Base-by-base conservation (phyloP, 2,888 invertebrate genomes). In the Drosophila pegasa region DNA sequence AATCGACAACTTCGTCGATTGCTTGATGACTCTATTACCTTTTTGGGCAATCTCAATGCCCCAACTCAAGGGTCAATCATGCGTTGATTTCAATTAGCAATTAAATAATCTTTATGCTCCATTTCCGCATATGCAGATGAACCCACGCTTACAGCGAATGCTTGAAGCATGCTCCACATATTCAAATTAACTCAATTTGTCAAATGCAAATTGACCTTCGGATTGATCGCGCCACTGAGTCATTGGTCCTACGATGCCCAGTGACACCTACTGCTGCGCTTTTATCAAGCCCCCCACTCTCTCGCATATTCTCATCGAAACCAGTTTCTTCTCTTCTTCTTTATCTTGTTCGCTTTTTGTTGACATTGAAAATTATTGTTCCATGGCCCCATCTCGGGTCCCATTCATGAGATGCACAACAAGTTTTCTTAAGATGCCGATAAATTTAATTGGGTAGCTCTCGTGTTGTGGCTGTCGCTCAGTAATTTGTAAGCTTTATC, bases 101-200 rank as follows among this genome's bases (percentile, higher is more conserved):
- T 76, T 60, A 65, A 48, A 64, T 61, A 16, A 45, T 41, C 62
- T 62, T 51, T 56, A 65, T 56, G 61, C 55, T 63, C 51, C 8
- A 65, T 64, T 75, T 78, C 75, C 79, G 62, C 60, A 60, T 67
- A 69, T 52, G 70, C 45, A 74, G 72, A 64, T 9, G 50, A 16
- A 10, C 62, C 62, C 58, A 75, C 73, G 60, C 35, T 38, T 8
- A n/a, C n/a, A 22, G 31, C 31, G 12, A 50, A 33, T 52, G 31
- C 45, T 35, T 41, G 51, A 72, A 52, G 40, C 37, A 47, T 73
- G 60, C 61, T 82, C 80, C 37, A 77, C 61, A 83, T 86, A 88
- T 86, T 74, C 38, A 88, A 83, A 83, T 83, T 55, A 86, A 61
- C 66, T 61, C 84, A 88, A 87, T 83, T 88, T 83, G 87, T 88